Evolutionary conservation across 2,113 vertebrate genomes (phyloP).

Genomic region (Channa maculata): DNA sequence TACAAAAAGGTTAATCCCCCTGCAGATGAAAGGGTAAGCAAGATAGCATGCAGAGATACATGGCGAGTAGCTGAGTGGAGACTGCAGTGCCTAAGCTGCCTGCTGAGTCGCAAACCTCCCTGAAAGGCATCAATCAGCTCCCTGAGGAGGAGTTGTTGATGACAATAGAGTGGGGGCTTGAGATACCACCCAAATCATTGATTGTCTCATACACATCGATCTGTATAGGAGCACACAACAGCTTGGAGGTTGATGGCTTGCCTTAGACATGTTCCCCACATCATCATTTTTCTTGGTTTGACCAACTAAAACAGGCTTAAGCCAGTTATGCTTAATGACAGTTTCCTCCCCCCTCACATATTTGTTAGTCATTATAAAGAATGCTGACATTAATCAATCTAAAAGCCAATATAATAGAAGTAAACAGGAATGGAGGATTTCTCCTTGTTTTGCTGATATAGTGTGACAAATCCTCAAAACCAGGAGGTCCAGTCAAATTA

Average conservation of each 20-base stretch:
- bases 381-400: too few species aligned
- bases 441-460: too few species aligned
- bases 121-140: slow-evolving; percentile 57
- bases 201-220: slow-evolving; percentile 58
- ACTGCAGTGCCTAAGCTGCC: slow-evolving; percentile 26
- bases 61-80: slow-evolving; percentile 9
- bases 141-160: background rate
- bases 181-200: slow-evolving; percentile 48
- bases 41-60: slow-evolving; percentile 46
- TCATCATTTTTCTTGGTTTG: background rate
- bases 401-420: too few species aligned
- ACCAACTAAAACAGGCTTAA: background rate
- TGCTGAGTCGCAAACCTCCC: slow-evolving; percentile 25
- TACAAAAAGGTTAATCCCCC: slow-evolving; percentile 6
- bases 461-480: too few species aligned
- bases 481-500: too few species aligned
- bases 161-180: background rate
- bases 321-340: too few species aligned
- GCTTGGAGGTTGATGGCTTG: slow-evolving; percentile 11
- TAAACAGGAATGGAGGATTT: too few species aligned
- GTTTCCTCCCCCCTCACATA: too few species aligned
- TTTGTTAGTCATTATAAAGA: too few species aligned
- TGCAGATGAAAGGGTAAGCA: slow-evolving; percentile 33
- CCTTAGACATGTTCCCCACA: background rate
- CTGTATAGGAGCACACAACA: slow-evolving; percentile 39